Percentiles rank a stretch among this genome's conserved stretches.
Evolutionary conservation across 2,888 invertebrate species (phyloP).

Genomic region (Suillia variegata): DNA sequence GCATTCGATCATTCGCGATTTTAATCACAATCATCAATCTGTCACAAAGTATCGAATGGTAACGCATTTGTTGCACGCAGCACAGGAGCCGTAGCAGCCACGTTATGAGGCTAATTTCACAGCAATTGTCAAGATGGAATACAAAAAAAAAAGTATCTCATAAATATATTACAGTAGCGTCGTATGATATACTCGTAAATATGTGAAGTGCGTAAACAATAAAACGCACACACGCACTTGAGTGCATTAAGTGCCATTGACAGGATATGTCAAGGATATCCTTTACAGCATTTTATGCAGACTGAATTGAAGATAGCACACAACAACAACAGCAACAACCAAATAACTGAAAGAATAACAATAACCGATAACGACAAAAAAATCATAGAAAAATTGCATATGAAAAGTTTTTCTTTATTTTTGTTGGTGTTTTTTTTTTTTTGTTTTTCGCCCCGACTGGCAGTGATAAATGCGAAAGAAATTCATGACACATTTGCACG

Average conservation of each 20-base stretch:
- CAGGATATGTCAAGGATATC: slow-evolving; percentile 62
- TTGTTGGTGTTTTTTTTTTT: no score
- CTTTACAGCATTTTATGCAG: slow-evolving; percentile 43
- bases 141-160: slow-evolving; percentile 12
- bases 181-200: neutral
- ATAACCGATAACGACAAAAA: neutral
- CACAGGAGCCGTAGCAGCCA: slow-evolving; percentile 15
- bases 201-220: neutral
- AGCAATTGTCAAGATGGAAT: slow-evolving; percentile 28
- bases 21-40: slow-evolving; percentile 2
- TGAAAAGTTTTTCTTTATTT: slow-evolving; percentile 44
- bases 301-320: slow-evolving; percentile 17
- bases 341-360: slow-evolving; percentile 8
- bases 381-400: slow-evolving; percentile 26
- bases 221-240: slow-evolving; percentile 24
- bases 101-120: slow-evolving; percentile 35
- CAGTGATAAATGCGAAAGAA: slow-evolving; percentile 42
- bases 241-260: slow-evolving; percentile 39
- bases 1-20: neutral
- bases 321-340: neutral
- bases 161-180: neutral
- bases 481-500: slow-evolving; percentile 25
- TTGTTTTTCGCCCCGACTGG: no score
- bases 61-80: slow-evolving; percentile 23
- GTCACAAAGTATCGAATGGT: slow-evolving; percentile 32